Base-by-base conservation (phyloP, 2,797 vertebrate genomes). In the Gallinago stenura region DNA sequence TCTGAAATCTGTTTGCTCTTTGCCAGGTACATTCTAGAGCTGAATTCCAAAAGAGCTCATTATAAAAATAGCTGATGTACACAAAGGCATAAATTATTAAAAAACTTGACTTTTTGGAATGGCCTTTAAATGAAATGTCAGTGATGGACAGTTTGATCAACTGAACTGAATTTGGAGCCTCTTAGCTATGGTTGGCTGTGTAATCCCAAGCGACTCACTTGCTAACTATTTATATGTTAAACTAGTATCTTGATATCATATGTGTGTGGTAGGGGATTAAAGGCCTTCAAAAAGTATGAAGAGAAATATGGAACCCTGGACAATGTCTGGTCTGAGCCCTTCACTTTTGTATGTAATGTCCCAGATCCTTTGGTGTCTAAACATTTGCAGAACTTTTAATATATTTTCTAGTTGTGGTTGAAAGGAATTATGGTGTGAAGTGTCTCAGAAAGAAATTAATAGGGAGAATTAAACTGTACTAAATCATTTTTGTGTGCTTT, bases 261-360 rank as follows among this genome's bases (percentile, higher is more conserved):
- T 54, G 7, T 18, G 70, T 72, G 7, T 26, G 3, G 56, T 71
- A 65, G n/a, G 71, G 20, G 12, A 39, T 3, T 89, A 31, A 72
- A 87, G 19, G 72, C 13, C 10, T 11, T n/a, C 8, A 84, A 60
- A 90, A 68, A 22, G 91, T 98, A 39, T 98, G 98, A 82, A 99
- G 98, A 93, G 98, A 99, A 97, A 98, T 99, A 92, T 98, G 98
- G 96, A 98, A 97, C 82, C 98, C 96, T 69, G 88, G 98, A 97
- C 12, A 98, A 95, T 81, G 85, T 99, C 88, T 97, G 95, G 45
- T 99, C 98, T 16, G 97, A 99, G 45, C 97, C 98, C 75, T 71
- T 81, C 5, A 72, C 1, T 57, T 83, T 41, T 81, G 7, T 64
- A 25, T 57, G 4, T 76, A 95, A 76, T 57, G 8, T 17, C 9